These are phyloP conservation scores for Ptychadena robeensis DNA, from an alignment of 2,797 vertebrate species.

Conservation along the genomic window DNA sequence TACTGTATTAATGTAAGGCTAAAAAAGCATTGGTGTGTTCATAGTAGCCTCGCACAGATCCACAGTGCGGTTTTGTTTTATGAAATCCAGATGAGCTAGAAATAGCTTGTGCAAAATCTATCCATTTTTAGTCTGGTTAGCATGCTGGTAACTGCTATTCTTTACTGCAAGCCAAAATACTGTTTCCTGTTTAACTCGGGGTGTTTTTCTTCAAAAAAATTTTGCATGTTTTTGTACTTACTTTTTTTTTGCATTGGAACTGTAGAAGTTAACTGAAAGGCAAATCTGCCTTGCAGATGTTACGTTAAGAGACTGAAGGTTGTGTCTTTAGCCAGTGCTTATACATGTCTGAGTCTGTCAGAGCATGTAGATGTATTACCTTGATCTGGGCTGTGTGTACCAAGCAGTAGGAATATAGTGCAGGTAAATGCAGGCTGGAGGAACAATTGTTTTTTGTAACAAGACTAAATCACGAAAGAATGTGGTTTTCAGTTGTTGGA, in stretches of 20 bases:
- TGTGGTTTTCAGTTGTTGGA: conserved; percentile 98
- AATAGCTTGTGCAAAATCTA: conserved; percentile 66
- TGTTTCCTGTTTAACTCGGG: conserved; percentile 76
- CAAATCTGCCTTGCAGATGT: conserved; percentile 70
- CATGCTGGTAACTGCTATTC: conserved; percentile 68
- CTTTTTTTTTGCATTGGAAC: conserved; percentile 66
- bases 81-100: conserved; percentile 80
- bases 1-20: conserved; percentile 3
- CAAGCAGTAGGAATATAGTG: conserved; percentile 67
- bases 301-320: conserved; percentile 76
- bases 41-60: conserved; percentile 68
- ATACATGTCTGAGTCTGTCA: conserved; percentile 69
- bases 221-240: conserved; percentile 63
- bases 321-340: conserved; percentile 69
- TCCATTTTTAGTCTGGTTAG: conserved; percentile 62
- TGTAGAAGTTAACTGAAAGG: conserved; percentile 69
- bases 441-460: conserved; percentile 64
- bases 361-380: conserved; percentile 70
- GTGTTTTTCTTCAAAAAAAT: conserved; percentile 65
- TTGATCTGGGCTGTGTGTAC: conserved; percentile 68
- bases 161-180: conserved; percentile 64
- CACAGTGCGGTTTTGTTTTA: conserved; percentile 71
- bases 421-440: conserved; percentile 66
- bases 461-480: conserved; percentile 70
- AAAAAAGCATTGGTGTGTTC: conserved; percentile 63